Evolutionary conservation across 2,113 vertebrate genomes (phyloP).

Genomic region (Silurus meridionalis): DNA sequence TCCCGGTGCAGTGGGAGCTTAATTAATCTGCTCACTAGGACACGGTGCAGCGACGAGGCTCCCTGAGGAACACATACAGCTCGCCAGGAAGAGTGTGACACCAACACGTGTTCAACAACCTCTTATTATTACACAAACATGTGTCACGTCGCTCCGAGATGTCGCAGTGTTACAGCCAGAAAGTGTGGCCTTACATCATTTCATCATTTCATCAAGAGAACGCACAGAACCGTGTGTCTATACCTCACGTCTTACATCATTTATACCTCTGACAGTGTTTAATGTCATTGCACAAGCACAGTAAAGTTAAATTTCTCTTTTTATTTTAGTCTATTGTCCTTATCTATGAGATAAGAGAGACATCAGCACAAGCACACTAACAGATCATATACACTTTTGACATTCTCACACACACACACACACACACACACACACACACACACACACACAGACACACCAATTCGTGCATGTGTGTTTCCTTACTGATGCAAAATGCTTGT

Average conservation of each 20-base stretch:
- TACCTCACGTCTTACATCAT: slow-evolving; percentile 12
- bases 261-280: neutral
- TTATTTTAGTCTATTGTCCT: neutral
- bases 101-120: slow-evolving; percentile 42
- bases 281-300: neutral
- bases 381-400: slow-evolving; percentile 33
- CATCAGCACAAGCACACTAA: slow-evolving; percentile 26
- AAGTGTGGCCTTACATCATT: slow-evolving; percentile 15
- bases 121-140: slow-evolving; percentile 38
- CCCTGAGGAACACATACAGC: slow-evolving; percentile 33
- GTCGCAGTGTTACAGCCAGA: slow-evolving; percentile 10
- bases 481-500: no score
- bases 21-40: slow-evolving; percentile 52
- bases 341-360: neutral
- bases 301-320: neutral
- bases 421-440: neutral
- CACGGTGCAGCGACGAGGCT: slow-evolving; percentile 29
- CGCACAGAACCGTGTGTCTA: neutral
- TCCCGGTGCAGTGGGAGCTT: slow-evolving; percentile 47
- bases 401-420: slow-evolving; percentile 3
- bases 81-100: slow-evolving; percentile 38
- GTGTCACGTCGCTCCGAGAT: slow-evolving; percentile 19
- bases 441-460: slow-evolving; percentile 19
- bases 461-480: no score
- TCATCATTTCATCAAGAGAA: neutral